These are phyloP conservation scores for Chloropsis cyanopogon DNA, from an alignment of 2,113 vertebrate genomes.

Conservation along the genomic window DNA sequence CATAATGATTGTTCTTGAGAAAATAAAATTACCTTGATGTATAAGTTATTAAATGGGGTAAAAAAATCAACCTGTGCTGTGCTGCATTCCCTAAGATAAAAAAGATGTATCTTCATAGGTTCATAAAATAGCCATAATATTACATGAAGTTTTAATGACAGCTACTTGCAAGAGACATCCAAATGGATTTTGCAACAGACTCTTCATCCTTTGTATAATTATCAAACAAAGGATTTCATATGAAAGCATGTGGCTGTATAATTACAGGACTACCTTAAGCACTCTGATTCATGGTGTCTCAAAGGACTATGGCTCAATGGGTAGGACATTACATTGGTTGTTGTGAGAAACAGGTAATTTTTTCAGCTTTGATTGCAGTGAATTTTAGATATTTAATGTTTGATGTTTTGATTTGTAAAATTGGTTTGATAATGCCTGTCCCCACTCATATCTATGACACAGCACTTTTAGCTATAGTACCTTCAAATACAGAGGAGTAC, in stretches of 20 bases:
- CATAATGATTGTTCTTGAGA: background rate
- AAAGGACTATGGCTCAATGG: background rate
- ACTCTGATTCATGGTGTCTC: background rate
- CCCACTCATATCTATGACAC: background rate
- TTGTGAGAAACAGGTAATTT: conserved; percentile 8
- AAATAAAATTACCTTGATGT: background rate
- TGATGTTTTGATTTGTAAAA: background rate
- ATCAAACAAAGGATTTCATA: background rate
- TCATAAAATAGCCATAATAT: background rate
- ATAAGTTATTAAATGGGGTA: background rate
- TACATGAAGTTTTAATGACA: background rate
- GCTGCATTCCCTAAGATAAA: background rate
- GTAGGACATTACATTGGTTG: background rate
- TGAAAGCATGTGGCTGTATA: background rate
- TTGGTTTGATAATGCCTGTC: background rate
- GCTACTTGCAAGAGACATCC: background rate
- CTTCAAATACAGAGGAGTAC: background rate
- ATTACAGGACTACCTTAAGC: background rate
- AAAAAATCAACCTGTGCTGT: background rate
- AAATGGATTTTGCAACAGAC: background rate
- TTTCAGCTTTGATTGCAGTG: background rate
- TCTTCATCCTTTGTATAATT: background rate
- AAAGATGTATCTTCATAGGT: background rate
- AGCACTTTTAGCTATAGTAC: background rate
- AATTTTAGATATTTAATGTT: background rate